Evolutionary conservation across 2,888 invertebrate genomes (phyloP), one percentile per base, ranked within the genome.

Genomic region (Leucophenga maculata): DNA sequence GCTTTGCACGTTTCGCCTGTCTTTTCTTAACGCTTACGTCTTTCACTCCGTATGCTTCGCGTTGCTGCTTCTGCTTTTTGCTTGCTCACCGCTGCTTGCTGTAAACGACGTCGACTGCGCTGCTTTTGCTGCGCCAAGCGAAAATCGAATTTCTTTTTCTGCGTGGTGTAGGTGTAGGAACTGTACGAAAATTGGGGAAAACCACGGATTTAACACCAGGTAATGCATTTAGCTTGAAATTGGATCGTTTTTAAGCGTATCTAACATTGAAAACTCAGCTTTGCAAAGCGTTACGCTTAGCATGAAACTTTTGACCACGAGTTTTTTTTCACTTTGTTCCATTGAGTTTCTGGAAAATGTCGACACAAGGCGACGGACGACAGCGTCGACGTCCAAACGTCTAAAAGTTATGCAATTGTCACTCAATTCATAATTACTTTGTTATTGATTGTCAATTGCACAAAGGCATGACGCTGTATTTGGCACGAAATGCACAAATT

Each of bases 281-380:
- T 48, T 48, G 13, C 14, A 48, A 48, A 13, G 32, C 32, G 32
- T 48, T 8, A 48, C 13, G 13, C 48, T 13, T 3, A 48, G 48
- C 48, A 48, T 54, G 14, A 31, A n/a, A 31, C 31, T 31, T 31
- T 26, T 31, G 46, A 62, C 62, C 62, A 62, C 62, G 62, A 62
- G 62, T 62, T 62, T 55, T 57, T 55, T 67, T 46, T 57, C 67
- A 67, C 66, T 66, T 65, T 66, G 20, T 66, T 54, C 66, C 66
- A 66, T 55, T 76, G 72, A 71, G 75, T 80, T 82, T 81, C 83
- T 81, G 81, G 80, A 82, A 81, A 82, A 75, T 80, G 77, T n/a
- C n/a, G 70, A 78, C 78, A 78, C 74, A n/a, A n/a, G n/a, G n/a
- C n/a, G n/a, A n/a, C n/a, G 73, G 75, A 74, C 59, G 71, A n/a